These are phyloP conservation scores for Montipora cactus DNA, from an alignment of 64 coral and sea anemone genomes.

Conservation along the genomic window DNA sequence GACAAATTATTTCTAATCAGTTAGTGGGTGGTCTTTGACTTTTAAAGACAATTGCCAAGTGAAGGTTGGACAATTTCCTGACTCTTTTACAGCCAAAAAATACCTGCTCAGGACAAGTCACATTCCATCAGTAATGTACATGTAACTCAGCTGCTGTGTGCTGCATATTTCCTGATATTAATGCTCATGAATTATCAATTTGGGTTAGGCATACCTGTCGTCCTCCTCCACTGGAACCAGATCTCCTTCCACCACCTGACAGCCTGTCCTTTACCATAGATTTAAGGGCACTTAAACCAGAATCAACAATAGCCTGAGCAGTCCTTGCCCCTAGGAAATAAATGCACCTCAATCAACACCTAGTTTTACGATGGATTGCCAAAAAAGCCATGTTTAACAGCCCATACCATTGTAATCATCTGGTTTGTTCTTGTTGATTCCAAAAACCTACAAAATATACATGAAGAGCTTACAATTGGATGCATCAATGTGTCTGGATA, in stretches of 20 bases:
- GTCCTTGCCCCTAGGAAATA: slow-evolving; percentile 73
- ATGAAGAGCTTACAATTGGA: neutral
- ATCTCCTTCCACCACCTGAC: slow-evolving; percentile 69
- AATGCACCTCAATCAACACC: neutral
- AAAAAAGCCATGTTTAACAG: neutral
- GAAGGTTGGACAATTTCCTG: no score
- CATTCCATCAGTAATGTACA: no score
- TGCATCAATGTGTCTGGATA: neutral
- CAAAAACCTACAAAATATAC: slow-evolving; percentile 81
- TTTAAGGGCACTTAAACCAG: slow-evolving; percentile 80
- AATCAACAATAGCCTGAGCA: slow-evolving; percentile 85
- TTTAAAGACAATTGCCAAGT: no score
- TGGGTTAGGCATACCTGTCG: slow-evolving; percentile 60
- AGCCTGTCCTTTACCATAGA: slow-evolving; percentile 79
- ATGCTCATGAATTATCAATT: no score
- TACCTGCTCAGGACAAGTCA: no score
- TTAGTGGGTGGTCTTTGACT: no score
- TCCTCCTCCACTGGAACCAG: slow-evolving; percentile 60
- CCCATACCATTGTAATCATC: slow-evolving; percentile 92
- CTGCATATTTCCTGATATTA: no score
- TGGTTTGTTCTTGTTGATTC: slow-evolving; percentile 95
- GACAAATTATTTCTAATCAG: no score
- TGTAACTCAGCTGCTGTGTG: no score
- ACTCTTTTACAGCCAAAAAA: no score
- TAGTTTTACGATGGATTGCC: no score